Conservation (phyloP, 2,888 invertebrate genomes). For the Iselma pallidipennis region DNA sequence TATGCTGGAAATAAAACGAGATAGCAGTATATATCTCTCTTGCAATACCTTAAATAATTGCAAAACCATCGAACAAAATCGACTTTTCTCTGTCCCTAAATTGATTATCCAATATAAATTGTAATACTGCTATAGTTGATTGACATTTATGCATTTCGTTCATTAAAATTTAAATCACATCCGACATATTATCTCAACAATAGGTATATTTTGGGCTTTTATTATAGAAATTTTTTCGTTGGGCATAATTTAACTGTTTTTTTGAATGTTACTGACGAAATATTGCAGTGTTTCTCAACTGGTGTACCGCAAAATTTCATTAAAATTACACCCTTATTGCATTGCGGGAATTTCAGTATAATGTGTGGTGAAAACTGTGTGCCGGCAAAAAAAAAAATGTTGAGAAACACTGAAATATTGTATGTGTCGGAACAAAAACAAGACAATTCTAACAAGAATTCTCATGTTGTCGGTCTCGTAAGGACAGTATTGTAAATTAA, state of each 20-base stretch:
- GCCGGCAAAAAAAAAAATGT: too few species aligned
- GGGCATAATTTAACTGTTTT: background rate
- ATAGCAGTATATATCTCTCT: background rate
- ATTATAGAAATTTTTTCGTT: background rate
- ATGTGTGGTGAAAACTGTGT: too few species aligned
- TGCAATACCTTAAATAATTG: background rate
- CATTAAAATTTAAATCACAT: background rate
- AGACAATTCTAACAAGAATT: slow-evolving; percentile 22
- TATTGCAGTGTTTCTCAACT: too few species aligned
- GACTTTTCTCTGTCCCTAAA: background rate
- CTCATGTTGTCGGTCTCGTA: slow-evolving; percentile 34
- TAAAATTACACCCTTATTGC: too few species aligned
- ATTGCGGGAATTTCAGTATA: too few species aligned
- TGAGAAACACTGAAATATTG: background rate
- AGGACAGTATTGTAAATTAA: slow-evolving; percentile 33
- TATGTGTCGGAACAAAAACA: background rate
- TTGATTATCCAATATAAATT: background rate
- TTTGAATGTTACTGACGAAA: too few species aligned
- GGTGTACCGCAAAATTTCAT: too few species aligned
- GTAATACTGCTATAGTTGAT: background rate
- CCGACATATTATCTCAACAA: too few species aligned
- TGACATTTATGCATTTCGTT: background rate
- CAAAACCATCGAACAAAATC: background rate
- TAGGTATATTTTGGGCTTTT: too few species aligned
- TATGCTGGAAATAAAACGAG: slow-evolving; percentile 23